A percentile compares a stretch with the other conserved stretches of the same genome.
Conservation (phyloP, 2,888 invertebrate species). For the Lithophane leautieri region DNA sequence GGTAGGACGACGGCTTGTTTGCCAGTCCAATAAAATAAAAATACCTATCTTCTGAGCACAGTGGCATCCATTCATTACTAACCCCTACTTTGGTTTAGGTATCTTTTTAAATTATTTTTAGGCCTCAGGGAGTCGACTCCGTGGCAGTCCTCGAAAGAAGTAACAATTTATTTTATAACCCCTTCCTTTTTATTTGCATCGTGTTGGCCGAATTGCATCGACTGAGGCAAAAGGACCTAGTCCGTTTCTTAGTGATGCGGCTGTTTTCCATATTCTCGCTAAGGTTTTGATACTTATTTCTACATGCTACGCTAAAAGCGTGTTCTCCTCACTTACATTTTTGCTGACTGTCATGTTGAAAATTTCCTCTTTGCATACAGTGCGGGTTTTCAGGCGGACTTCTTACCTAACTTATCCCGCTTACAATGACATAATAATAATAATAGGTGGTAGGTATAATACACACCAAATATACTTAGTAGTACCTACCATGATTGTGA, state of each 20-base stretch:
- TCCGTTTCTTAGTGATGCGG: not conserved
- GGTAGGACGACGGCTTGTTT: not conserved
- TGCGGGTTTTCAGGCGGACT: not conserved
- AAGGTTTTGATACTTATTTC: not conserved
- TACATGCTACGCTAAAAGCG: too few species aligned
- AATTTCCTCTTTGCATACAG: not conserved
- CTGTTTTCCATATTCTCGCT: not conserved
- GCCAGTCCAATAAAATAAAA: not conserved
- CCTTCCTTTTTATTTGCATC: not conserved
- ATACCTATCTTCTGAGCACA: too few species aligned
- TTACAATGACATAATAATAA: not conserved
- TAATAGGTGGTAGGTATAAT: not conserved
- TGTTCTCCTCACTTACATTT: too few species aligned
- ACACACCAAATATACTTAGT: too few species aligned
- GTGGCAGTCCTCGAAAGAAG: not conserved
- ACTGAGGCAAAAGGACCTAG: too few species aligned
- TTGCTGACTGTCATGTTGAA: not conserved
- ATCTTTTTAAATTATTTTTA: not conserved
- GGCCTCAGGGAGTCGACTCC: not conserved
- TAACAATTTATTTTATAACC: not conserved
- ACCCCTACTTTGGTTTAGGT: not conserved
- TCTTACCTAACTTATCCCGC: not conserved
- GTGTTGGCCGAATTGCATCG: not conserved
- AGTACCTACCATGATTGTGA: too few species aligned
- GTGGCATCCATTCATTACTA: not conserved